Base-by-base conservation (phyloP, 2,888 invertebrate species). In the Cheiracanthium punctorium region DNA sequence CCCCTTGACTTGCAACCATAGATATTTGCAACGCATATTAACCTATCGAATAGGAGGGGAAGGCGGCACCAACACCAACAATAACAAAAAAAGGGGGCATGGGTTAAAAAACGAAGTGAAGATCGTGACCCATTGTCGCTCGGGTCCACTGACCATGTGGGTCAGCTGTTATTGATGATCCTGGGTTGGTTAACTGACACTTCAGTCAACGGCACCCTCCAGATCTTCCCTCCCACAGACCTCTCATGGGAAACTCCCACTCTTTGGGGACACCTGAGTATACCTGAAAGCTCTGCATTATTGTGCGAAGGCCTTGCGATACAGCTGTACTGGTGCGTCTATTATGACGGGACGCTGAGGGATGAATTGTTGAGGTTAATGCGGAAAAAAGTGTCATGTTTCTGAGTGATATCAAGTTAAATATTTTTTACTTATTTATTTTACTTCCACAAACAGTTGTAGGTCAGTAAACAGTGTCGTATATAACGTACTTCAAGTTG, bases 181-280 rank as follows among this genome's bases (percentile, higher is more conserved):
- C n/a, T 58, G 73, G 58, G 52, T 30, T 58, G 52, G 73, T 71
- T 29, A 43, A 43, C 41, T 29, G 37, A 37, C 33, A 20, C 20
- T 28, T 24, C 67, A 32, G 24, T 67, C 71, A 58, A 29, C 52
- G 75, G 67, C 82, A 84, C 77, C 82, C 76, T 76, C 58, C 37
- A 75, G 48, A 64, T 32, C 30, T 33, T 33, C 37, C 71, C 69
- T 67, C 67, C 81, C 20, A 58, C 58, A 43, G 28, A 48, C n/a
- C 70, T 28, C 65, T 76, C 48, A 12, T 32, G 58, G 82, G 82
- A 37, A 72, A 77, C 79, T 52, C 84, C 84, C 79, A 79, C 84
- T 85, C 84, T 74, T 79, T 41, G 70, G 79, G 82, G 82, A 84
- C 77, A 84, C 77, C 84, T 79, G 84, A 79, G 33, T 17, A 41